These are phyloP conservation scores for Drosophila paranaensis DNA, from an alignment of 2,888 invertebrate genomes.

Conservation along the genomic window DNA sequence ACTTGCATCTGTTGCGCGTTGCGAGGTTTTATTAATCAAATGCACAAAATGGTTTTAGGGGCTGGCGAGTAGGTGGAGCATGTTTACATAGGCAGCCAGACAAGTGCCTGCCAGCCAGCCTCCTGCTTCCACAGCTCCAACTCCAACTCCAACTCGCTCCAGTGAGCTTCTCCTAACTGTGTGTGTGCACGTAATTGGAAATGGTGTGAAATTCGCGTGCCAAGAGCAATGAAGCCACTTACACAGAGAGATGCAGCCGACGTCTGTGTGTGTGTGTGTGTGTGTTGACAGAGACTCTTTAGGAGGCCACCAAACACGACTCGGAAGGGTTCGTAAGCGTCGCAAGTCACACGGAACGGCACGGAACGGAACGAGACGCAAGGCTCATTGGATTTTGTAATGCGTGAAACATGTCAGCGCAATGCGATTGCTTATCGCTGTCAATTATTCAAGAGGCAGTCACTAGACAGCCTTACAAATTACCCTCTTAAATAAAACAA, in stretches of 20 bases:
- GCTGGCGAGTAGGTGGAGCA: slow-evolving; percentile 77
- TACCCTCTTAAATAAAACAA: slow-evolving; percentile 79
- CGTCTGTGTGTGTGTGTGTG: slow-evolving; percentile 2
- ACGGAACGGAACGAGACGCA: slow-evolving; percentile 17
- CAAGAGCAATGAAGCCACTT: slow-evolving; percentile 42
- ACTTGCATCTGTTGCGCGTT: slow-evolving; percentile 76
- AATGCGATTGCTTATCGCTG: slow-evolving; percentile 80
- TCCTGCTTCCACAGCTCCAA: slow-evolving; percentile 14
- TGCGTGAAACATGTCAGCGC: slow-evolving; percentile 83
- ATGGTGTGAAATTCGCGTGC: slow-evolving; percentile 80
- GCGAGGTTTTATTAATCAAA: slow-evolving; percentile 84
- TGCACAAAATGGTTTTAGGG: slow-evolving; percentile 79
- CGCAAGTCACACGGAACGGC: slow-evolving; percentile 15
- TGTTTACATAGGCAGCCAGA: slow-evolving; percentile 71
- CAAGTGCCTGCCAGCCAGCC: slow-evolving; percentile 56
- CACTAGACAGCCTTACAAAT: slow-evolving; percentile 71
- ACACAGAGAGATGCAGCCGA: slow-evolving; percentile 3
- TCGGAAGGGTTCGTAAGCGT: slow-evolving; percentile 29
- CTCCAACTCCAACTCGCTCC: slow-evolving; percentile 8
- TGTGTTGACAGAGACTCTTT: slow-evolving; percentile 49
- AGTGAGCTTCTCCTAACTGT: slow-evolving; percentile 7
- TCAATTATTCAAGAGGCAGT: slow-evolving; percentile 74
- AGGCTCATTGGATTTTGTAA: slow-evolving; percentile 74
- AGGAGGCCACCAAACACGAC: slow-evolving; percentile 51
- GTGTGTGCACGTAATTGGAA: slow-evolving; percentile 65